Base-by-base conservation (phyloP, 2,797 vertebrate genomes). In the Lophius americanus region DNA sequence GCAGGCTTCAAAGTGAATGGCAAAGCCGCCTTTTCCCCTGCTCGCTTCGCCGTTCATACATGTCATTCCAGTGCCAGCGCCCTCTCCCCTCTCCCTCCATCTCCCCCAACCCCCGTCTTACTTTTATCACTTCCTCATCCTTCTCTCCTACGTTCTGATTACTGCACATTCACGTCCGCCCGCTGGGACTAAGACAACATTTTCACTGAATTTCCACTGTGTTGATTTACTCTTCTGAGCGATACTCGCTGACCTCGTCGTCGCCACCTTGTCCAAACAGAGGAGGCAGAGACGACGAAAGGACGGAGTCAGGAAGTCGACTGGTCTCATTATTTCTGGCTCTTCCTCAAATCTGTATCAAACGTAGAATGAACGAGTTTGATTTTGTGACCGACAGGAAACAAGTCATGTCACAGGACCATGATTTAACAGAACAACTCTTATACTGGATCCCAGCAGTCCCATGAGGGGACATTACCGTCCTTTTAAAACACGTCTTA, bases 1-100 rank as follows among this genome's bases (percentile, higher is more conserved):
- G 83, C 89, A 88, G 84, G 83, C 92, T 93, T 93, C 90, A 93
- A 93, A 93, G 91, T 87, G 88, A 92, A 91, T 90, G 89, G 86
- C 86, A 91, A 92, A 92, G 89, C 89, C 72, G 81, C 85, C 88
- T 90, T 88, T 89, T 82, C 75, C 90, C 83, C 73, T 81, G 79
- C 84, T 88, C 87, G 61, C 89, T 87, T 88, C 88, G 86, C 85
- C 84, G 84, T 90, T 91, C 88, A 88, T 84, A 87, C 90, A 86
- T 88, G 88, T 89, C 91, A 90, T 86, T 90, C 80, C 82, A 73
- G 72, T 78, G 81, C 85, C 85, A 83, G 68, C 71, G 59, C 79
- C 69, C 69, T 49, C 70, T 64, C 51, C 47, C 47, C 51, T 70
- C 68, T 63, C 75, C 60, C 60, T 75, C 75, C 36, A 46, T 70